phyloP scores from a whole-genome alignment of 2,113 vertebrate species.

The Chrysochloris asiatica region DNA sequence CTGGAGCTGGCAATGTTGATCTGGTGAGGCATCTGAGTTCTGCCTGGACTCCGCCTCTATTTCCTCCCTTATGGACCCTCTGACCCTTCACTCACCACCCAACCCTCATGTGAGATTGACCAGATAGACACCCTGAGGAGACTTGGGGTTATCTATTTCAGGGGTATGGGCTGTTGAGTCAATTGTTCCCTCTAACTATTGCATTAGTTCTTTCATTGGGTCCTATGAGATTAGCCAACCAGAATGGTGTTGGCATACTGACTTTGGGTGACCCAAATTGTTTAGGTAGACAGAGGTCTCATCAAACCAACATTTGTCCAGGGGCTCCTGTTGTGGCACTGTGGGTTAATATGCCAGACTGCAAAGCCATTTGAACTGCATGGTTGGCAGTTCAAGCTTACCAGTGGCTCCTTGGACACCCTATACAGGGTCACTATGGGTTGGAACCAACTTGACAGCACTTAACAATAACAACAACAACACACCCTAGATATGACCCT shows the following conservation, averaged over 20 bases:
- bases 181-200: neutral
- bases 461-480: no score
- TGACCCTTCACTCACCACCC: no score
- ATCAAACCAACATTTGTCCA: neutral
- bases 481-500: neutral
- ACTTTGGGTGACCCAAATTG: neutral
- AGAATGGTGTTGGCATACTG: neutral
- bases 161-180: no score
- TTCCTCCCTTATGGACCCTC: neutral
- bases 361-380: no score
- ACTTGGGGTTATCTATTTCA: neutral
- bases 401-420: no score
- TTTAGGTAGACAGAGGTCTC: neutral
- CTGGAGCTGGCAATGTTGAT: neutral
- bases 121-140: neutral
- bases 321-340: no score
- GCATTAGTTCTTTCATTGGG: neutral
- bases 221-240: neutral
- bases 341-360: no score
- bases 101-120: neutral
- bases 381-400: no score
- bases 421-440: no score
- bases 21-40: neutral
- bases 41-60: neutral
- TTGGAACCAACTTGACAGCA: no score